These are phyloP conservation scores for Urophycis tenuis DNA, from an alignment of 2,797 vertebrate genomes.

Conservation along the genomic window DNA sequence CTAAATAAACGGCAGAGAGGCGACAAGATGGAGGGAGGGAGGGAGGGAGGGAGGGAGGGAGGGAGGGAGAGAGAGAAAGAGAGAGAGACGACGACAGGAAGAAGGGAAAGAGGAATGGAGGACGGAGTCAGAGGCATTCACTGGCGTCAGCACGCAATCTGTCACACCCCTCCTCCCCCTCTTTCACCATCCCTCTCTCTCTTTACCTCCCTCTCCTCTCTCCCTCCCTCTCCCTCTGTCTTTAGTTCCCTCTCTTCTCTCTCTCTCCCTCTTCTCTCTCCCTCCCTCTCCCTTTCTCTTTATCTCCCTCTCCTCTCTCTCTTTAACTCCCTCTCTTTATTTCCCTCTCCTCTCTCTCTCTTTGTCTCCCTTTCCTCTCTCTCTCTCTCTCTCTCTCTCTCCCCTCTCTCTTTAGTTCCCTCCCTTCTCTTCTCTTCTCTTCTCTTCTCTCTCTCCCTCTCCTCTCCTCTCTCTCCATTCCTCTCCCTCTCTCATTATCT, in stretches of 20 bases:
- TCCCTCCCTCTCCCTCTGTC: slow-evolving; percentile 42
- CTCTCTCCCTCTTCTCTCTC: background rate
- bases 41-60: background rate
- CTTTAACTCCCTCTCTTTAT: too few species aligned
- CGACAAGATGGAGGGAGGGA: slow-evolving; percentile 30
- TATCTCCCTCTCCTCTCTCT: too few species aligned
- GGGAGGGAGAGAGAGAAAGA: background rate
- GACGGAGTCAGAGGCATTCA: slow-evolving; percentile 38
- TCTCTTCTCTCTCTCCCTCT: too few species aligned
- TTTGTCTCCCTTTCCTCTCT: slow-evolving; percentile 23
- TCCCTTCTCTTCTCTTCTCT: slow-evolving; percentile 12
- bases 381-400: slow-evolving; percentile 12
- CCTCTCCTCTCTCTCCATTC: background rate
- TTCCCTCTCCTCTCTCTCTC: slow-evolving; percentile 1
- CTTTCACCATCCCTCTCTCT: slow-evolving; percentile 43
- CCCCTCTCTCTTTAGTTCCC: slow-evolving; percentile 15
- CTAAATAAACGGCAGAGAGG: slow-evolving; percentile 60
- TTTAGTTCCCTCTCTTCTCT: background rate
- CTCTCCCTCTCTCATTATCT: slow-evolving; percentile 11
- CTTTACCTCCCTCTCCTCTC: slow-evolving; percentile 36
- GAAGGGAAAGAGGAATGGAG: slow-evolving; percentile 6
- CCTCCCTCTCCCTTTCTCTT: background rate
- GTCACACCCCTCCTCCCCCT: slow-evolving; percentile 42
- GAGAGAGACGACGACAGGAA: background rate
- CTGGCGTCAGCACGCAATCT: slow-evolving; percentile 60